Evolutionary conservation across 1,140 invertebrate species (phyloP), one percentile per base, ranked within the genome.

Genomic region (Paracyclopina nana): DNA sequence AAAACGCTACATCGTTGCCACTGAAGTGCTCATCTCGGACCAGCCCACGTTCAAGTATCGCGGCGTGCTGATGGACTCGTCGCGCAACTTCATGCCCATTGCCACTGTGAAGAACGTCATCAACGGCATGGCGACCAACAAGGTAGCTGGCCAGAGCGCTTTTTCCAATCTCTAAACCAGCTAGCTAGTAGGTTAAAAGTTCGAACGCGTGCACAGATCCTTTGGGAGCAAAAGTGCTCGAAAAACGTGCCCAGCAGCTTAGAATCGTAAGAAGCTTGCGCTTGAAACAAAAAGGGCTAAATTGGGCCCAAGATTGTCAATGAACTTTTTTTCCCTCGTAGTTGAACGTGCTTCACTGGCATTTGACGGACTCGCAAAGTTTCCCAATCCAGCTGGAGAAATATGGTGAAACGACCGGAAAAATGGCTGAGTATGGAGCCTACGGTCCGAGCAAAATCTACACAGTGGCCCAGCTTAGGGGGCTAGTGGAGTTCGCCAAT

Each of bases 331-430:
- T 2, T 38, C 8, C 34, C 20, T 38, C 34, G 8, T 38, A 87
- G 59, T 58, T 88, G 29, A 88, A 88, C 60, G 76, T 77, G 0
- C 79, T 88, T 61, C 83, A 88, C 57, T 86, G 82, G 81, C 82
- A 88, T 57, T 80, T 87, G 14, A 83, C 81, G 0, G 83, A 88
- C 60, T 76, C 78, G 0, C 82, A 86, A 20, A 85, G 81, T 57
- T 86, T 87, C 58, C 82, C 83, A 0, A 74, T 83, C 45, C 73
- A 75, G 24, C 73, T 79, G n/a, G n/a, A n/a, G n/a, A n/a, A n/a
- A n/a, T 0, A 69, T 68, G 57, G 73, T 71, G 4, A 69, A 69
- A 31, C 82, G 82, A 0, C 4, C 20, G 34, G 34, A 38, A n/a
- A 77, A 34, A 62, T 87, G 9, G 70, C 73, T 1, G 71, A 72